Evolutionary conservation across 2,888 invertebrate species (phyloP).

Genomic region (Chromoteleia sp.): DNA sequence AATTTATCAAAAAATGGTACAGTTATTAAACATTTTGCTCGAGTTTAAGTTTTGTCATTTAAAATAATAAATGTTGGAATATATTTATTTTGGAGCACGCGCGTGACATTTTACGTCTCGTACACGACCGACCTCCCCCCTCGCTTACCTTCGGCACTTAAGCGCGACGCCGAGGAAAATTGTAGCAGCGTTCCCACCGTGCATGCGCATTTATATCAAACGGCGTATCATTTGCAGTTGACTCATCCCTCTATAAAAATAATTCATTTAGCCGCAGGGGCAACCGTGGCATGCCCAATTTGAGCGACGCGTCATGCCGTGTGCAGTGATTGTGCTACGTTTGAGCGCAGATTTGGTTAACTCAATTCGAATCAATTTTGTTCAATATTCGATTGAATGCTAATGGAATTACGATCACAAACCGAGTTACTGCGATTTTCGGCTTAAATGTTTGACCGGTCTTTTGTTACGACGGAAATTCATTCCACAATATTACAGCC

Average conservation of each 20-base stretch:
- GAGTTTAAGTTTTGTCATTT: no score
- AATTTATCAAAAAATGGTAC: no score
- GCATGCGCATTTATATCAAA: conserved; percentile 55
- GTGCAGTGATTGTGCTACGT: conserved; percentile 68
- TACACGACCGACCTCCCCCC: background rate
- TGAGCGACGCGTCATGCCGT: conserved; percentile 69
- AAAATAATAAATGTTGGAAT: no score
- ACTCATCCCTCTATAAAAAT: conserved; percentile 70
- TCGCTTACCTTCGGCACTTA: conserved; percentile 22
- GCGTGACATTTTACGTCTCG: conserved; percentile 11
- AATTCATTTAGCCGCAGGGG: conserved; percentile 70
- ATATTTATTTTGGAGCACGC: background rate
- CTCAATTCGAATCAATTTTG: conserved; percentile 70
- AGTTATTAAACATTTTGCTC: no score
- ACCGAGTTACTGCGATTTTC: conserved; percentile 63
- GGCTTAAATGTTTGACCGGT: conserved; percentile 54
- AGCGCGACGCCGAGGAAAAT: conserved; percentile 42
- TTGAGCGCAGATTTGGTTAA: conserved; percentile 71
- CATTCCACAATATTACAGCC: conserved; percentile 2
- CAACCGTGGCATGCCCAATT: conserved; percentile 65
- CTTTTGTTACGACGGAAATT: conserved; percentile 45
- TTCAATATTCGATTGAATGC: conserved; percentile 70
- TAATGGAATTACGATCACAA: conserved; percentile 69
- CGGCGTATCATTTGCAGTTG: conserved; percentile 64
- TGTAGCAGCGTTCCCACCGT: conserved; percentile 41